phyloP scores from a whole-genome alignment of 2,113 vertebrate genomes.

The Mobula hypostoma region DNA sequence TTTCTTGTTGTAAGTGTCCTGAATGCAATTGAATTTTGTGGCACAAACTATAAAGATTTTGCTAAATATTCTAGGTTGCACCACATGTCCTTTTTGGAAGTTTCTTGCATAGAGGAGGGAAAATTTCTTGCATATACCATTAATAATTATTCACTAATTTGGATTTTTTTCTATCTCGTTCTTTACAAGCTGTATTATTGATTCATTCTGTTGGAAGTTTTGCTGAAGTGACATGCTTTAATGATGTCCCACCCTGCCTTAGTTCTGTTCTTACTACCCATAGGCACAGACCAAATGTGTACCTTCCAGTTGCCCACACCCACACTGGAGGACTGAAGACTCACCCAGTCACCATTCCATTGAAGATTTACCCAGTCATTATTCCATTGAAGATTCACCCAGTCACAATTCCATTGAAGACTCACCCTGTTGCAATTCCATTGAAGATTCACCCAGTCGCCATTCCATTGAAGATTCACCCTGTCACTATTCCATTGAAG shows the following conservation, averaged over 20 bases:
- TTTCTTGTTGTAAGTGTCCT: slow-evolving; percentile 72
- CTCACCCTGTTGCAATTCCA: too few species aligned
- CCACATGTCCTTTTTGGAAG: neutral
- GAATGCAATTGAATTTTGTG: neutral
- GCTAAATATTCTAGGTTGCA: neutral
- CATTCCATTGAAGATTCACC: too few species aligned
- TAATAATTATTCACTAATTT: neutral
- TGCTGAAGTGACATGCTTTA: neutral
- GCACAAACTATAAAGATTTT: neutral
- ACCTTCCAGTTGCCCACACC: too few species aligned
- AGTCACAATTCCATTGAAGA: too few species aligned
- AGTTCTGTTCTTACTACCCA: neutral
- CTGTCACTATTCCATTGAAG: too few species aligned
- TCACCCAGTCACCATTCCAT: too few species aligned
- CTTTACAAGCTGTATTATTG: neutral
- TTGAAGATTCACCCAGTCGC: too few species aligned
- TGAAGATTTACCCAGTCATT: neutral
- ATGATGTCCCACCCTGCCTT: neutral
- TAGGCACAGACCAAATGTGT: neutral
- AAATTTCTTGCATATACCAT: too few species aligned
- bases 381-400: neutral
- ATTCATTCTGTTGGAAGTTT: neutral
- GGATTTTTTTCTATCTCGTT: neutral
- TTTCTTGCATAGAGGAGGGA: neutral
- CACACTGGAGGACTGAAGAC: neutral